phyloP scores from a whole-genome alignment of 2,888 invertebrate species.

The Choristoneura rosaceana region DNA sequence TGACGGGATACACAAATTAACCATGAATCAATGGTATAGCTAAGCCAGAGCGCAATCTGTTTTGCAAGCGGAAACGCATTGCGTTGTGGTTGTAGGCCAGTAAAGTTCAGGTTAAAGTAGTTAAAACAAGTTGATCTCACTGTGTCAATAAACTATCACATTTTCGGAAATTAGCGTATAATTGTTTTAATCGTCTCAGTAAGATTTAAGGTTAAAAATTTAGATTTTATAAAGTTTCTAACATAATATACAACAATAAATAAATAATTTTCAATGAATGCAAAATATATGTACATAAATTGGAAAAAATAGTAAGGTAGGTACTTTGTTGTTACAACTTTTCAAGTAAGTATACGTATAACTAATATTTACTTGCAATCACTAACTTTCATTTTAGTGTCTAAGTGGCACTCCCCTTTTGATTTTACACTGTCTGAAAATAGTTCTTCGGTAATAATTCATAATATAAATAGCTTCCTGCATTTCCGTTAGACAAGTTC shows the following conservation, averaged over 20 bases:
- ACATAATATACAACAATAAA: too few relatives aligned
- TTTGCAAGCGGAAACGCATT: slow-evolving; percentile 1
- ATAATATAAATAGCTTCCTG: slow-evolving; percentile 24
- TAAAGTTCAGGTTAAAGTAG: background rate
- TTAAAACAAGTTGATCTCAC: slow-evolving; percentile 9
- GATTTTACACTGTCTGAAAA: slow-evolving; percentile 22
- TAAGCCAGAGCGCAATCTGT: background rate
- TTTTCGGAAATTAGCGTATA: too few relatives aligned
- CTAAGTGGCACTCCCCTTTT: slow-evolving; percentile 6
- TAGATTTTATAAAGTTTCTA: too few relatives aligned
- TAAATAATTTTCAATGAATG: too few relatives aligned
- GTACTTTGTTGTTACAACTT: too few relatives aligned
- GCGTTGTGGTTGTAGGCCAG: slow-evolving; percentile 9
- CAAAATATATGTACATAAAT: too few relatives aligned
- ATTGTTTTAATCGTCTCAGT: too few relatives aligned
- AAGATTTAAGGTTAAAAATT: too few relatives aligned
- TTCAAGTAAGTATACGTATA: too few relatives aligned
- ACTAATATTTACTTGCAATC: background rate
- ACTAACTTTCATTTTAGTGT: background rate
- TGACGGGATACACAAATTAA: background rate
- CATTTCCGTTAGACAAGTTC: slow-evolving; percentile 18
- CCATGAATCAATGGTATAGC: background rate
- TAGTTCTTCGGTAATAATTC: slow-evolving; percentile 22
- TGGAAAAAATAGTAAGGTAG: too few relatives aligned
- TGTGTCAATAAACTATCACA: background rate